Conservation (phyloP, 2,888 invertebrate genomes). For the Lucinisca nassula region DNA sequence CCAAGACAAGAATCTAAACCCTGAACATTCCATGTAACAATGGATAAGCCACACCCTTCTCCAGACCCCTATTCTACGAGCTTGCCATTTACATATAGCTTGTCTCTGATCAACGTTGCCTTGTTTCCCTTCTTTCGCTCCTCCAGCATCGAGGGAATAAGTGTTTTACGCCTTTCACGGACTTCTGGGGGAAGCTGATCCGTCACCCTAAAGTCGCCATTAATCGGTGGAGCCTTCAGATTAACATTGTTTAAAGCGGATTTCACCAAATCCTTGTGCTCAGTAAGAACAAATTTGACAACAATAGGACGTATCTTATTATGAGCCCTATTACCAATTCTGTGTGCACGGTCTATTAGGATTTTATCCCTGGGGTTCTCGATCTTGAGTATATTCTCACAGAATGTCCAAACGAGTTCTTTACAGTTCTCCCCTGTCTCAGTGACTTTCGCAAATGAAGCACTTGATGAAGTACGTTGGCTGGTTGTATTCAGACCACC, state of each 20-base stretch:
- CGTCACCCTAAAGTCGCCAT: neutral
- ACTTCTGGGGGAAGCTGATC: neutral
- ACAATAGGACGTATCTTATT: neutral
- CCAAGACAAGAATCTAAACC: slow-evolving; percentile 10
- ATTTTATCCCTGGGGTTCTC: neutral
- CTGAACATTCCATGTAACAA: slow-evolving; percentile 10
- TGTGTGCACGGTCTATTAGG: neutral
- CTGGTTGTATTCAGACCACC: too few relatives aligned
- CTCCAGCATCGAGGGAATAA: neutral
- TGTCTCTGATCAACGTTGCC: neutral
- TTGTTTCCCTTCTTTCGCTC: neutral
- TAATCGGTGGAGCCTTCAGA: neutral
- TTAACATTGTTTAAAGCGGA: neutral
- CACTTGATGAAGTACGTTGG: neutral
- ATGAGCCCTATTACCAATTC: neutral
- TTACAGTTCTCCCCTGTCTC: neutral
- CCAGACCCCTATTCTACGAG: neutral
- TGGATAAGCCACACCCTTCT: slow-evolving; percentile 20
- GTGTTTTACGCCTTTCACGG: neutral
- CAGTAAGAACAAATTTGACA: neutral
- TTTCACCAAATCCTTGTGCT: neutral
- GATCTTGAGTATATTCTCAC: neutral
- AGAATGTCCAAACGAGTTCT: neutral
- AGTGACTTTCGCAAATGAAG: neutral
- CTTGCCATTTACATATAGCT: neutral